These are phyloP conservation scores for Cecidostiba fungosa DNA, from an alignment of 2,888 invertebrate genomes.

Conservation along the genomic window DNA sequence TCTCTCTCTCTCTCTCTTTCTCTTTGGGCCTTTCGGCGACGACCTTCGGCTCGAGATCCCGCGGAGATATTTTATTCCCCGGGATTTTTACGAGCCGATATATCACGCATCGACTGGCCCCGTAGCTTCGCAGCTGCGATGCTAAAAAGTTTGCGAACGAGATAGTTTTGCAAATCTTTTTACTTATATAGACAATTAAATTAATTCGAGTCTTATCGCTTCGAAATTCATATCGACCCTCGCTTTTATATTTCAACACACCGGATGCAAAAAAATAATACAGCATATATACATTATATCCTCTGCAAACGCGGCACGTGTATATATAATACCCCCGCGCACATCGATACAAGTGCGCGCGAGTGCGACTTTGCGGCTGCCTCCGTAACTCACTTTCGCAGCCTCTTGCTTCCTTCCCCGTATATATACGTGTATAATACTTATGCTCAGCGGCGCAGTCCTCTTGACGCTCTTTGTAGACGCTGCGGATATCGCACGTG, in stretches of 20 bases:
- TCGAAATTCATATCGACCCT: conserved; percentile 51
- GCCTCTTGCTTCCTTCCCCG: conserved; percentile 27
- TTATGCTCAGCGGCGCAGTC: neutral
- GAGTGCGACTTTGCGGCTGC: conserved; percentile 46
- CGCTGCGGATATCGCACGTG: conserved; percentile 59
- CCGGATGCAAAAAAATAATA: neutral
- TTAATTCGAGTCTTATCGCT: neutral
- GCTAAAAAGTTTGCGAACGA: conserved; percentile 55
- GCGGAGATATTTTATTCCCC: conserved; percentile 79
- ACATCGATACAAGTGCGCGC: conserved; percentile 45
- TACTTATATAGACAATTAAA: neutral
- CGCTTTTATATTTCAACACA: conserved; percentile 20
- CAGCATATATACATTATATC: neutral
- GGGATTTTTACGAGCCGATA: conserved; percentile 80
- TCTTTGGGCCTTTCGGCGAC: conserved; percentile 77
- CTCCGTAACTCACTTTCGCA: conserved; percentile 67
- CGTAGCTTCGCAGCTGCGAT: conserved; percentile 62
- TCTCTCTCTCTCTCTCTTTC: conserved; percentile 59
- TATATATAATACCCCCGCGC: neutral
- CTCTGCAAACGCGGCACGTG: neutral
- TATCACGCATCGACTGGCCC: conserved; percentile 78
- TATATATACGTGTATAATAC: neutral
- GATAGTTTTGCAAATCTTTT: neutral
- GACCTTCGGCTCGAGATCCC: conserved; percentile 79
- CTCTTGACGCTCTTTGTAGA: conserved; percentile 55